Evolutionary conservation across 2,888 invertebrate genomes (phyloP).

Genomic region (Drosophila meridiana): DNA sequence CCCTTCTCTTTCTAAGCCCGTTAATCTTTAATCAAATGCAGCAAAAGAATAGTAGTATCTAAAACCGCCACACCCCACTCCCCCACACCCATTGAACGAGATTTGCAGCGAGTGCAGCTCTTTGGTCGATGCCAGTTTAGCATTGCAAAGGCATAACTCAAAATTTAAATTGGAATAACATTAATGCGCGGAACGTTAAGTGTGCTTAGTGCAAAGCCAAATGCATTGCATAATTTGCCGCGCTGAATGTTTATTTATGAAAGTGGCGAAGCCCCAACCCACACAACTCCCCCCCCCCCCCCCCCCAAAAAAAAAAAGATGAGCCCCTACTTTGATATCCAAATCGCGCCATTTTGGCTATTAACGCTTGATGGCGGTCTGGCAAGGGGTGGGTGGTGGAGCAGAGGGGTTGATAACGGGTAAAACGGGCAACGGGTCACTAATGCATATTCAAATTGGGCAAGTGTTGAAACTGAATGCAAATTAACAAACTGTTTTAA

Average conservation of each 20-base stretch:
- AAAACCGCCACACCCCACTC: too few relatives aligned
- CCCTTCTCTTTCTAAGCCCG: background rate
- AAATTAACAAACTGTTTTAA: constrained; percentile 72
- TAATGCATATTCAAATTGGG: constrained; percentile 62
- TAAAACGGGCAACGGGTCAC: background rate
- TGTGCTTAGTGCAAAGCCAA: constrained; percentile 63
- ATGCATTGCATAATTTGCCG: constrained; percentile 70
- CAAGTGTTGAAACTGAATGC: constrained; percentile 70
- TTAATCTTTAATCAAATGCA: constrained; percentile 7
- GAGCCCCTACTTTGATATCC: constrained; percentile 45
- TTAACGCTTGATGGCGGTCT: constrained; percentile 22
- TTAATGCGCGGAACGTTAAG: constrained; percentile 54
- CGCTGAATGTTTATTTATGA: constrained; percentile 74
- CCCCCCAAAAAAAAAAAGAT: constrained; percentile 14
- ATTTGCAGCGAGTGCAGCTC: constrained; percentile 2
- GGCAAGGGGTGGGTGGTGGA: background rate
- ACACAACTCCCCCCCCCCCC: constrained; percentile 3
- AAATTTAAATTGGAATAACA: constrained; percentile 73
- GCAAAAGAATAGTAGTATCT: background rate
- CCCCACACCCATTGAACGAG: background rate
- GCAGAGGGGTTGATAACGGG: background rate
- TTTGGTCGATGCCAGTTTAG: constrained; percentile 31
- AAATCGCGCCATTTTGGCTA: constrained; percentile 44
- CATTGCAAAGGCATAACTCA: constrained; percentile 68
- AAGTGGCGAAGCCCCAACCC: constrained; percentile 57